Conservation (phyloP, 2,888 invertebrate genomes). For the Phengaris arion region DNA sequence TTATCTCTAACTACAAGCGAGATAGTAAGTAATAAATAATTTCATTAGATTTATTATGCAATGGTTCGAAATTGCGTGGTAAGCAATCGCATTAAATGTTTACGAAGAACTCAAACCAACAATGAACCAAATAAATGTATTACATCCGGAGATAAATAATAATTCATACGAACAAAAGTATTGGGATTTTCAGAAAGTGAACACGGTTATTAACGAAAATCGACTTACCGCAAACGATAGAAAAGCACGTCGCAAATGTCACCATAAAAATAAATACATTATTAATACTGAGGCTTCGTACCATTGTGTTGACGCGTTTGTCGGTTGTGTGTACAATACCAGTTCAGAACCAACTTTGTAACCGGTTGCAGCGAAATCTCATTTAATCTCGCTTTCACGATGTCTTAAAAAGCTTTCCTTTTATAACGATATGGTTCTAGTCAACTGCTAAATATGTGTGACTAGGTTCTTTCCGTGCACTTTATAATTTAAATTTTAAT, state of each 20-base stretch:
- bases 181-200: too few species aligned
- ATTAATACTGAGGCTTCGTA: background rate
- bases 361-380: conserved; percentile 43
- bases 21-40: too few species aligned
- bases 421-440: background rate
- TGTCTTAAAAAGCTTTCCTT: conserved; percentile 29
- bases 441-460: background rate
- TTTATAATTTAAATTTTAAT: too few species aligned
- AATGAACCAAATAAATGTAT: too few species aligned
- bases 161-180: background rate
- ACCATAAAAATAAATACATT: conserved; percentile 7
- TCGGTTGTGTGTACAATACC: conserved; percentile 56
- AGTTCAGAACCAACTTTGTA: conserved; percentile 19
- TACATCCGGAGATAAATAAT: too few species aligned
- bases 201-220: background rate
- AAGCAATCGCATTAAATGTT: too few species aligned
- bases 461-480: background rate
- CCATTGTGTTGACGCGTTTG: conserved; percentile 46
- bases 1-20: too few species aligned
- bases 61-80: too few species aligned
- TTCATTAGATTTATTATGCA: too few species aligned
- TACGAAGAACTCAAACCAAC: too few species aligned
- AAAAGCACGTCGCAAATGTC: background rate
- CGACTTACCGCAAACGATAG: background rate
- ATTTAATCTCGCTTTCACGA: conserved; percentile 55